These are phyloP conservation scores for Onthophagus sagittarius DNA, from an alignment of 2,888 invertebrate genomes.

Conservation along the genomic window DNA sequence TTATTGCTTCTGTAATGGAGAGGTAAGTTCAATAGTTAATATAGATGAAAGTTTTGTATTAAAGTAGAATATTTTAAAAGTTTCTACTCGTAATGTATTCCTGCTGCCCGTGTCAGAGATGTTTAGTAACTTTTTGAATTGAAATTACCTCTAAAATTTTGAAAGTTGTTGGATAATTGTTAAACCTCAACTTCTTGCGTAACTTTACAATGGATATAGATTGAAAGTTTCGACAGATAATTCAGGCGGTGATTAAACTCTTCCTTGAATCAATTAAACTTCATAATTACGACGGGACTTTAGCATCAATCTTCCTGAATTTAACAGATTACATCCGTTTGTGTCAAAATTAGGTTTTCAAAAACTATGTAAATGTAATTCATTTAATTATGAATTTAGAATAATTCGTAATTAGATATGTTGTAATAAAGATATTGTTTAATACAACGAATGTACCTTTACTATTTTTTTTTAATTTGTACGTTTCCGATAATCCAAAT, in stretches of 20 bases:
- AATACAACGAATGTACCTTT: too few species aligned
- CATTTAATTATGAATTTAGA: too few species aligned
- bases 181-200: not conserved
- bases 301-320: not conserved
- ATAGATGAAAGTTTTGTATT: not conserved
- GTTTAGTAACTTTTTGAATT: not conserved
- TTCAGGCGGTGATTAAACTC: not conserved
- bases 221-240: not conserved
- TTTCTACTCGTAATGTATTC: too few species aligned
- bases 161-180: not conserved
- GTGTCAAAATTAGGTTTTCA: not conserved
- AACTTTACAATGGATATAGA: not conserved
- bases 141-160: not conserved
- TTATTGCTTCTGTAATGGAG: slow-evolving; percentile 93
- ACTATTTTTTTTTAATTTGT: too few species aligned
- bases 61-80: too few species aligned
- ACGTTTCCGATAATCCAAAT: too few species aligned
- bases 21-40: slow-evolving; percentile 59
- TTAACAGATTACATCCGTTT: not conserved
- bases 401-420: too few species aligned
- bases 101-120: too few species aligned
- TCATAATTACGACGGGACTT: not conserved
- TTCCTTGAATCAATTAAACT: not conserved
- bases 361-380: too few species aligned
- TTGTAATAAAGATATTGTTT: too few species aligned